phyloP scores from a whole-genome alignment of 2,797 vertebrate genomes.

The Gobio occitaniae region DNA sequence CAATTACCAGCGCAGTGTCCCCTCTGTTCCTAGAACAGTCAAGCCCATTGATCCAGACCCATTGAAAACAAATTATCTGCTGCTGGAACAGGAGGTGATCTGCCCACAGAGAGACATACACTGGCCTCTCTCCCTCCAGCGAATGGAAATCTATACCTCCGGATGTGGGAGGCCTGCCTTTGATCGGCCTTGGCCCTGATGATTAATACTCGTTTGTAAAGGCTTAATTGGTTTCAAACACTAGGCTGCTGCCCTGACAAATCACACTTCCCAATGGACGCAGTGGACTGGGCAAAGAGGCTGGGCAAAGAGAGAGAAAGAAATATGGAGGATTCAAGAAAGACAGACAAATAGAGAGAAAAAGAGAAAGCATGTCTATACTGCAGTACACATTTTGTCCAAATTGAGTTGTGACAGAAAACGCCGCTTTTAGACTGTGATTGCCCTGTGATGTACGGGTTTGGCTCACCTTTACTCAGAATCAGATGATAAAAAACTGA shows the following conservation, averaged over 20 bases:
- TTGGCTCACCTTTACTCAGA: background rate
- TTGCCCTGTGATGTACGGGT: background rate
- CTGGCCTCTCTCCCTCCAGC: slow-evolving; percentile 49
- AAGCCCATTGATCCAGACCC: slow-evolving; percentile 57
- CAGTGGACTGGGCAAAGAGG: slow-evolving; percentile 36
- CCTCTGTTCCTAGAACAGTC: slow-evolving; percentile 56
- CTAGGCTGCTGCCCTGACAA: slow-evolving; percentile 51
- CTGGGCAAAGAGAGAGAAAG: slow-evolving; percentile 19
- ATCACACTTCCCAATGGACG: slow-evolving; percentile 52
- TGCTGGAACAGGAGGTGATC: slow-evolving; percentile 50
- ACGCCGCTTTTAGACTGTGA: background rate
- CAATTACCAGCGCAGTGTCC: slow-evolving; percentile 77
- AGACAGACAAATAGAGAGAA: background rate
- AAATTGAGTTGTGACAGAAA: background rate
- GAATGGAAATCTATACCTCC: slow-evolving; percentile 58
- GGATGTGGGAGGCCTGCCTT: slow-evolving; percentile 58
- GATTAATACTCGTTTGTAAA: slow-evolving; percentile 67
- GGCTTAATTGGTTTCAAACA: slow-evolving; percentile 62
- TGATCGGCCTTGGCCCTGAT: slow-evolving; percentile 53
- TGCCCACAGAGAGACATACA: slow-evolving; percentile 31
- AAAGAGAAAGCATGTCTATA: background rate
- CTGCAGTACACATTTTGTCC: background rate
- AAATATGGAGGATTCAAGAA: slow-evolving; percentile 20
- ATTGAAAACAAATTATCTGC: slow-evolving; percentile 63
- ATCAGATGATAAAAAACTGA: background rate